A percentile compares a stretch with the other conserved stretches of the same genome.
Evolutionary conservation across 1,140 invertebrate genomes (phyloP).

Genomic region (Harlomillsia oculata): DNA sequence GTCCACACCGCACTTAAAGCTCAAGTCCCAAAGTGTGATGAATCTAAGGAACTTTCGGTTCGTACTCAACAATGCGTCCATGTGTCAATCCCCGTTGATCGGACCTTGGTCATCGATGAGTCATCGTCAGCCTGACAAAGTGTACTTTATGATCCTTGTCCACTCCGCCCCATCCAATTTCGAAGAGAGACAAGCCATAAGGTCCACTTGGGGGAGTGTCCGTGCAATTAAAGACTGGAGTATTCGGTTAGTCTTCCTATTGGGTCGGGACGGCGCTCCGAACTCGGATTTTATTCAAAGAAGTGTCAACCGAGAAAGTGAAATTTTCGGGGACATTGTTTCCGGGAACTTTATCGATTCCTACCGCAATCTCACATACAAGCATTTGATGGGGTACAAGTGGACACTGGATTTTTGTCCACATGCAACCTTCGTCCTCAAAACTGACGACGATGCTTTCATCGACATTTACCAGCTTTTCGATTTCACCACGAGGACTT

Average conservation of each 20-base stretch:
- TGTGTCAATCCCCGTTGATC: slow-evolving; percentile 7
- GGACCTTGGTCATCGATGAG: not conserved
- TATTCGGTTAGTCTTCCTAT: slow-evolving; percentile 38
- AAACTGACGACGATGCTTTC: slow-evolving; percentile 49
- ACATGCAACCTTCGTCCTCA: slow-evolving; percentile 42
- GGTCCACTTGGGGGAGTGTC: slow-evolving; percentile 36
- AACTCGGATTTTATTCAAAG: slow-evolving; percentile 25
- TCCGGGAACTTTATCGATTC: slow-evolving; percentile 42
- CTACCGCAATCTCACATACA: slow-evolving; percentile 45
- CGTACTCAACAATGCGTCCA: slow-evolving; percentile 21
- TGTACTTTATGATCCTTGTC: slow-evolving; percentile 36
- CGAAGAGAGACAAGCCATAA: slow-evolving; percentile 39
- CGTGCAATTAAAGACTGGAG: slow-evolving; percentile 25
- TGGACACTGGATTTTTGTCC: slow-evolving; percentile 44
- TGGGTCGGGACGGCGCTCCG: slow-evolving; percentile 21
- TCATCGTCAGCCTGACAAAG: not conserved
- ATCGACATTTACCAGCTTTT: slow-evolving; percentile 44
- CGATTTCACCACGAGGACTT: slow-evolving; percentile 37
- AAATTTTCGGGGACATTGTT: slow-evolving; percentile 40
- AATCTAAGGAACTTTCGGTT: slow-evolving; percentile 26
- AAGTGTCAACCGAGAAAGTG: slow-evolving; percentile 26
- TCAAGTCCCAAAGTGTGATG: slow-evolving; percentile 2
- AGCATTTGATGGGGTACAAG: slow-evolving; percentile 45
- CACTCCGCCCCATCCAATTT: slow-evolving; percentile 42
- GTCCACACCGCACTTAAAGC: not conserved